Conservation (phyloP, 2,113 vertebrate species). For the Orcinus orca region DNA sequence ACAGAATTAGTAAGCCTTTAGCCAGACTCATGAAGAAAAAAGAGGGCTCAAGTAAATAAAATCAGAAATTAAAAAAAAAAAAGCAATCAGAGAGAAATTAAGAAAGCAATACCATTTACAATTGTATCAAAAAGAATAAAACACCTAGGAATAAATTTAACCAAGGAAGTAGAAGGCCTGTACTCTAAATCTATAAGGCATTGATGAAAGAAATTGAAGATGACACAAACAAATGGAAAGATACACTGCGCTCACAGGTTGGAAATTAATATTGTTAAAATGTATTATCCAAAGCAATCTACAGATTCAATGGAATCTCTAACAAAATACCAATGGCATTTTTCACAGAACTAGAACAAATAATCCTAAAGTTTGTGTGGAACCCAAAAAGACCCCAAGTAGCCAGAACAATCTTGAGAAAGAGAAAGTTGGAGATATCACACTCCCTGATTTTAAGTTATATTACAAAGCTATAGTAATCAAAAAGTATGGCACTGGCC, state of each 20-base stretch:
- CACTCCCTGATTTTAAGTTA: background rate
- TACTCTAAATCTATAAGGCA: too few species aligned
- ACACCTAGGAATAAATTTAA: too few species aligned
- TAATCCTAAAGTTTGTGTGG: background rate
- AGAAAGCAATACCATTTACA: background rate
- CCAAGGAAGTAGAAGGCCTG: too few species aligned
- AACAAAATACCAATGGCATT: background rate
- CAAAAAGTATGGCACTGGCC: background rate
- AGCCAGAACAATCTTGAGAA: background rate
- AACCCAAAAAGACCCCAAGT: background rate
- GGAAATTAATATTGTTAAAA: background rate
- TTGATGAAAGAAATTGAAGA: background rate
- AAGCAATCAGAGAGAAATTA: background rate
- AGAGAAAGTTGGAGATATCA: background rate
- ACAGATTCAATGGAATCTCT: background rate
- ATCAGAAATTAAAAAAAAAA: background rate
- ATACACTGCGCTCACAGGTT: background rate
- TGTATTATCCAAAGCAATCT: background rate
- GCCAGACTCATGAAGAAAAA: background rate
- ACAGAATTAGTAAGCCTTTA: background rate
- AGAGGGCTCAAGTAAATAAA: background rate
- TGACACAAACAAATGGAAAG: background rate
- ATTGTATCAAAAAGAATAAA: too few species aligned
- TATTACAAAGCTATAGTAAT: background rate
- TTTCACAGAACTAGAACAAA: background rate